Evolutionary conservation across 2,888 invertebrate species (phyloP), one percentile per base, ranked within the genome.

Genomic region (Merodon equestris): DNA sequence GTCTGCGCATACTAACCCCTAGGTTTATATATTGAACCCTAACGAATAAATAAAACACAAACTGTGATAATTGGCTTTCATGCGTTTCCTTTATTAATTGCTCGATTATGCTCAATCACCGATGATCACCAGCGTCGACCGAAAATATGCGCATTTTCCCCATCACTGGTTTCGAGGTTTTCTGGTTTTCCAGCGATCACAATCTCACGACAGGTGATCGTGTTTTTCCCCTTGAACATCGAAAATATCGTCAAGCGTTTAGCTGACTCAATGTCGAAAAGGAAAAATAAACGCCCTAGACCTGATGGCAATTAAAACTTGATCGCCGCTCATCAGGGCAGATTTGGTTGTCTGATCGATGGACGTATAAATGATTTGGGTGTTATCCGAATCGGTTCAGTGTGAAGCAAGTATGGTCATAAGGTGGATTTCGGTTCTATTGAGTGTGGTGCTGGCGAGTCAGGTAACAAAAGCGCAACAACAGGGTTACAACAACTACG

Each of bases 141-240:
- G 3, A 27, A 27, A 27, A 7, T 27, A 27, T 27, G 27, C n/a
- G n/a, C 27, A 27, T 2, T 27, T 27, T 54, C 14, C 51, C 34
- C 18, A 42, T 60, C 58, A 56, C 34, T 66, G 38, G 15, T 19
- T 53, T 44, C 60, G 74, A 74, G 79, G 74, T 64, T 64, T 12
- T 27, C 2, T 27, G 7, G 27, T 27, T n/a, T n/a, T 63, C 36
- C 40, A n/a, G 40, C 51, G 73, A 74, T 74, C 15, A 14, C 14
- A 18, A 73, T 73, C 74, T 9, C 18, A 10, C 42, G 42, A 12
- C 38, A 56, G 64, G 38, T 14, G n/a, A n/a, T n/a, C n/a, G 44
- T 67, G 77, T 56, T 68, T 60, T 58, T 74, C 64, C 79, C 79
- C 79, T 60, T 79, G 68, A 74, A 74, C 67, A 27, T 27, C 27